Evolutionary conservation across 1,140 invertebrate species (phyloP), one percentile per base, ranked within the genome.

Genomic region (Latrodectus geometricus): DNA sequence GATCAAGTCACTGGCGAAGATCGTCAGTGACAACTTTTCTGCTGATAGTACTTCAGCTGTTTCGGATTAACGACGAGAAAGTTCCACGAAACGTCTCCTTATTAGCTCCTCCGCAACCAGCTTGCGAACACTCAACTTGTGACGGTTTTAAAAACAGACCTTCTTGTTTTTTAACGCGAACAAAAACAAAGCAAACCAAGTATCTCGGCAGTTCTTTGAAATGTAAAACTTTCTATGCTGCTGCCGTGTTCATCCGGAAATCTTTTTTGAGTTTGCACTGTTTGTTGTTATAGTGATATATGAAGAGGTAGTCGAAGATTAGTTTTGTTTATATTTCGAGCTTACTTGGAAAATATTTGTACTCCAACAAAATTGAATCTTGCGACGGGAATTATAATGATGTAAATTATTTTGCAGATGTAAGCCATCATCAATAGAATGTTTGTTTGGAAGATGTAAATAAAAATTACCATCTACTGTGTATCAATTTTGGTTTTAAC

Each of bases 131-230:
- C 48, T 35, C 35, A 35, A 61, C 54, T 61, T 61, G 61, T 74
- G 80, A 65, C 80, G 49, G 70, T 82, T 74, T 73, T 82, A 72
- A 82, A 79, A 82, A 82, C 80, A 82, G 73, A 82, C 69, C 70
- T 61, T 61, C 8, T 61, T 61, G 11, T 61, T 61, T 61, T 23
- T 78, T 23, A n/a, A 17, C 14, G 15, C n/a, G 23, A 52, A 11
- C 7, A 49, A 21, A 3, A 80, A 68, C 21, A 80, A 48, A 68
- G 54, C 9, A 15, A 20, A n/a, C 21, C n/a, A 70, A 70, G 21
- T 35, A 23, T 54, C 73, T 68, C 80, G 69, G 80, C 23, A 20
- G 15, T 35, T 49, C 56, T 72, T 82, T 73, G 80, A 82, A 82
- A 82, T 68, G 56, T 69, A 49, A 82, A 52, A 80, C 80, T 74